phyloP scores from a whole-genome alignment of 64 coral and sea anemone species.

The Montipora capricornis region DNA sequence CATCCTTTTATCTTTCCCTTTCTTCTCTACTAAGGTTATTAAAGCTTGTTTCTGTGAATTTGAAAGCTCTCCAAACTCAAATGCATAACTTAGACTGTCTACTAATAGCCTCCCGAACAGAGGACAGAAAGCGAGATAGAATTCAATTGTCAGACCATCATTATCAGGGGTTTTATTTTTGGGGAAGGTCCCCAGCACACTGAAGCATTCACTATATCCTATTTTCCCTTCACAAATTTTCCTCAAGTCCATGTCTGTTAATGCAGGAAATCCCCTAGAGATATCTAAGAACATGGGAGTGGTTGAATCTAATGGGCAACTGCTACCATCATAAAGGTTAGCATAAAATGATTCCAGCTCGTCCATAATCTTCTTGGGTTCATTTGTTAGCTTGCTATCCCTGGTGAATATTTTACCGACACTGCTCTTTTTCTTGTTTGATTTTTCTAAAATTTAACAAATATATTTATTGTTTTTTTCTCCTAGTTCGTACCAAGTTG shows the following conservation, averaged over 20 bases:
- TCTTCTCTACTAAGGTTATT: too few species aligned
- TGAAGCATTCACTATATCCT: slow-evolving; percentile 16
- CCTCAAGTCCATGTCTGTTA: background rate
- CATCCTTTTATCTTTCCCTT: too few species aligned
- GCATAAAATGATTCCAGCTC: background rate
- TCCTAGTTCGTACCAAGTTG: slow-evolving; percentile 21
- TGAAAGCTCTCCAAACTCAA: too few species aligned
- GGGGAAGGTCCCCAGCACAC: slow-evolving; percentile 8
- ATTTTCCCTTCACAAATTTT: background rate
- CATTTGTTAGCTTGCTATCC: background rate
- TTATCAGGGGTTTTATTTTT: background rate
- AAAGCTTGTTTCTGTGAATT: too few species aligned
- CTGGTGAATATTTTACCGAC: background rate
- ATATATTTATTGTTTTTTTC: background rate
- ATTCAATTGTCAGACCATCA: too few species aligned
- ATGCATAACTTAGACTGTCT: too few species aligned
- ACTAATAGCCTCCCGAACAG: too few species aligned
- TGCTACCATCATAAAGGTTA: background rate
- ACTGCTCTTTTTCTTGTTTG: background rate
- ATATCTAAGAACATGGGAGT: background rate
- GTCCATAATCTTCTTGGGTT: background rate
- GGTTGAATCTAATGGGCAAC: background rate
- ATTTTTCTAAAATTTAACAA: background rate
- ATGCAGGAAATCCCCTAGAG: background rate
- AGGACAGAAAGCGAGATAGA: too few species aligned